Conservation (phyloP, 2,113 vertebrate genomes). For the Sminthopsis crassicaudata region DNA sequence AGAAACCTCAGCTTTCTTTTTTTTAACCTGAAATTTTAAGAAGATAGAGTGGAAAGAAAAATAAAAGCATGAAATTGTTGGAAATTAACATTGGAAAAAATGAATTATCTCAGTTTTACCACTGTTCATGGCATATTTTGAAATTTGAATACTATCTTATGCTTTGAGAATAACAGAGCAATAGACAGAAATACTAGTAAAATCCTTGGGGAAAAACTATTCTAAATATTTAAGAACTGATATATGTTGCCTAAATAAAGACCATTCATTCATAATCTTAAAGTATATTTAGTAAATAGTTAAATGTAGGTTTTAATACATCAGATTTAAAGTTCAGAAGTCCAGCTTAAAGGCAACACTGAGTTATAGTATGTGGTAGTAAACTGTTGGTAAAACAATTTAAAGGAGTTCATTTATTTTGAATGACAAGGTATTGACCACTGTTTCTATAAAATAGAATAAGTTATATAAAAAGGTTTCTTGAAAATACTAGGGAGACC, state of each 20-base stretch:
- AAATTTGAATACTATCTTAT: not conserved
- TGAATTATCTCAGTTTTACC: constrained; percentile 9
- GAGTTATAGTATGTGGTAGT: not conserved
- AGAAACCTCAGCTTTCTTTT: not conserved
- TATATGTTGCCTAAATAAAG: not conserved
- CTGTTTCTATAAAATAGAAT: constrained; percentile 37
- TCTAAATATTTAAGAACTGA: not conserved
- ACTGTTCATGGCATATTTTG: not conserved
- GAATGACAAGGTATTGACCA: constrained; percentile 55
- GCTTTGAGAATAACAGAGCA: not conserved
- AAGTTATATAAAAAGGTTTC: constrained; percentile 30
- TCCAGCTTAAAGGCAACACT: not conserved
- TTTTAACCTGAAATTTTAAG: not conserved
- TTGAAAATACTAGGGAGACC: constrained; percentile 44
- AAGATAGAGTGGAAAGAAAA: not conserved
- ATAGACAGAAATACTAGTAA: not conserved
- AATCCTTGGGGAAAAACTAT: not conserved
- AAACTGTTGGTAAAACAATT: constrained; percentile 21
- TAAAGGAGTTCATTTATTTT: constrained; percentile 22
- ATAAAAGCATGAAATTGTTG: not conserved
- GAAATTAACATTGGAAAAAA: not conserved
- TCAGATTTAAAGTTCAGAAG: not conserved
- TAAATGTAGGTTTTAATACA: constrained; percentile 3
- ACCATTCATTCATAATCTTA: not conserved
- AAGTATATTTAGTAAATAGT: constrained; percentile 16